These are phyloP conservation scores for Hypomesus transpacificus DNA, from an alignment of 2,113 vertebrate species.

Conservation along the genomic window DNA sequence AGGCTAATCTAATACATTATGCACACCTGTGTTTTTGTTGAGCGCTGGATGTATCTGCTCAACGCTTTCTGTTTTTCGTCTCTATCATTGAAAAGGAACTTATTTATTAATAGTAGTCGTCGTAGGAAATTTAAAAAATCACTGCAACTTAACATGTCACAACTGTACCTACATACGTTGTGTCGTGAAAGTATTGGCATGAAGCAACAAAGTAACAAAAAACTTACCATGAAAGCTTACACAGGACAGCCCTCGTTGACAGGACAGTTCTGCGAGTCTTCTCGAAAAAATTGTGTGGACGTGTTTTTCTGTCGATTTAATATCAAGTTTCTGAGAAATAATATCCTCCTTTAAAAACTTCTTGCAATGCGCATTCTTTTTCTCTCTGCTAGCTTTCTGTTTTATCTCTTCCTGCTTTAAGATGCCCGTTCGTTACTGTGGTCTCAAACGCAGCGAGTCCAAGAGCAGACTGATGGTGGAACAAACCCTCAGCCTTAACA, in stretches of 20 bases:
- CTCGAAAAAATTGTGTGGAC: neutral
- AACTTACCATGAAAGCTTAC: constrained; percentile 3
- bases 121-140: too few species aligned
- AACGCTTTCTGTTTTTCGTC: too few species aligned
- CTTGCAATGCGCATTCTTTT: neutral
- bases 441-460: neutral
- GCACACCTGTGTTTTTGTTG: too few species aligned
- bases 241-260: neutral
- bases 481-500: neutral
- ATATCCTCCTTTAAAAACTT: constrained; percentile 22
- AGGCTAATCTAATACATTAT: too few species aligned
- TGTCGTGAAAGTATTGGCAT: neutral
- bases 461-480: too few species aligned
- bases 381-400: neutral
- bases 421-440: constrained; percentile 32
- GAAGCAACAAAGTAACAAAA: neutral
- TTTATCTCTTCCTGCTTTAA: neutral
- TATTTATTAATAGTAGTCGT: too few species aligned
- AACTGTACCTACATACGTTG: too few species aligned
- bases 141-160: too few species aligned
- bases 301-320: neutral
- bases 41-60: too few species aligned
- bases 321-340: too few species aligned
- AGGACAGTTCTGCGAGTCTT: neutral
- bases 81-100: too few species aligned